Conservation (phyloP, 2,113 vertebrate species). For the Lates calcarifer region DNA sequence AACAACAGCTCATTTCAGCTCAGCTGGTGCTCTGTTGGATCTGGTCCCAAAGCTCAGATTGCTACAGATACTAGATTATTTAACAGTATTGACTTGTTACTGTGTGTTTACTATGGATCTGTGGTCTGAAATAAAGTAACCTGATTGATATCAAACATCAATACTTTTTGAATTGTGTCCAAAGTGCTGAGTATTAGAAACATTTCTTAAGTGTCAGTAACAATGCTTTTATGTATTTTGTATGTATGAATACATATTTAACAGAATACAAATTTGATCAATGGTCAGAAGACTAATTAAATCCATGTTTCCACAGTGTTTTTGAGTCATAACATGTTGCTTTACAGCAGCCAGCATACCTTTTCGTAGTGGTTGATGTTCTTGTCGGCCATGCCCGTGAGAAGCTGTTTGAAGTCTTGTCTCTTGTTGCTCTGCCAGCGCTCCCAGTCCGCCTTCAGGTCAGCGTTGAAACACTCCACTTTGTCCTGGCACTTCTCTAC, state of each 20-base stretch:
- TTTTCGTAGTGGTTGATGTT: conserved; percentile 97
- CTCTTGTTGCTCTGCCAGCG: conserved; percentile 97
- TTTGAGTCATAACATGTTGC: too few species aligned
- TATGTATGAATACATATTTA: not conserved
- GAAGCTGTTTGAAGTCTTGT: conserved; percentile 96
- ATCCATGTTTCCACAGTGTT: too few species aligned
- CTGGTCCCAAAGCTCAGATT: not conserved
- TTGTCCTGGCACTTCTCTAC: conserved; percentile 97
- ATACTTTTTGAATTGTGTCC: not conserved
- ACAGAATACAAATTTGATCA: not conserved
- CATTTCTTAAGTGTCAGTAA: too few species aligned
- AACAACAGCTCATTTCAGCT: not conserved
- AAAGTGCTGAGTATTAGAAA: too few species aligned
- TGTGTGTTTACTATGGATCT: not conserved
- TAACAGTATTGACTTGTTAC: not conserved
- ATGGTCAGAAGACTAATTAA: not conserved
- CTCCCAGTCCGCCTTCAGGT: conserved; percentile 98
- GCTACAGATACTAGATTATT: not conserved
- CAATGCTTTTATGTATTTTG: too few species aligned
- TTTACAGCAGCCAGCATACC: conserved; percentile 77
- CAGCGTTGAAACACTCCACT: conserved; percentile 97
- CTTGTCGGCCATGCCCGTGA: conserved; percentile 95
- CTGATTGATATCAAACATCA: not conserved
- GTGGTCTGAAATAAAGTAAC: not conserved
- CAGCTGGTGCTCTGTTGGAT: not conserved